Conservation (phyloP, 2,797 vertebrate species). For the Streptopelia turtur region DNA sequence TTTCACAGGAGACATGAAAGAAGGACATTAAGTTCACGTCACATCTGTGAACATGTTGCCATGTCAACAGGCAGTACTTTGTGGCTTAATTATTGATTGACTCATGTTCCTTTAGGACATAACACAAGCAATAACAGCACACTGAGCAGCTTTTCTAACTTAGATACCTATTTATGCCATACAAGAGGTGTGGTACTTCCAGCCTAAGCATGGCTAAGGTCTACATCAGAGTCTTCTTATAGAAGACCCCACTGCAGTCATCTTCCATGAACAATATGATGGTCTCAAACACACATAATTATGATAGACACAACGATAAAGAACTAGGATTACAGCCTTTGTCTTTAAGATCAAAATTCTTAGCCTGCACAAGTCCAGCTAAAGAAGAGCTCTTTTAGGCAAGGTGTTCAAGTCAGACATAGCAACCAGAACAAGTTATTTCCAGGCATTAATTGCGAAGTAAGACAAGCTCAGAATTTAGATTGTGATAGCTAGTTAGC, state of each 20-base stretch:
- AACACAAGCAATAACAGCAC: constrained; percentile 71
- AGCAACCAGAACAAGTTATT: constrained; percentile 24
- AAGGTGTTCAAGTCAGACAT: neutral
- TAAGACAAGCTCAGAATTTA: constrained; percentile 7
- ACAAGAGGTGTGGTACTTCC: constrained; percentile 39
- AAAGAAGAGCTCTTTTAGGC: neutral
- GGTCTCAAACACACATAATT: neutral
- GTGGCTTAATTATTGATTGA: constrained; percentile 77
- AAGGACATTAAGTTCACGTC: constrained; percentile 69
- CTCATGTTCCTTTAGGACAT: constrained; percentile 76
- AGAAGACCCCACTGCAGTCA: neutral
- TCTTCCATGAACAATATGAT: neutral
- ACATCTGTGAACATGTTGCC: constrained; percentile 66
- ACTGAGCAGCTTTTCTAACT: constrained; percentile 50
- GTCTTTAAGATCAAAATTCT: neutral
- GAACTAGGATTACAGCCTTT: neutral
- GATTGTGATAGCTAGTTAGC: neutral
- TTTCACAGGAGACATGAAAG: constrained; percentile 62
- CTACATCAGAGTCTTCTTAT: neutral
- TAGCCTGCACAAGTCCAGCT: neutral
- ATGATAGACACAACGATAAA: neutral
- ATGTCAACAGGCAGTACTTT: constrained; percentile 73
- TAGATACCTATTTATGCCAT: constrained; percentile 36
- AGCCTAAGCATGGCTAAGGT: neutral
- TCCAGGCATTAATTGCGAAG: constrained; percentile 7